Evolutionary conservation across 1,140 invertebrate genomes (phyloP), one percentile per base, ranked within the genome.

Genomic region (Drosophila albomicans): DNA sequence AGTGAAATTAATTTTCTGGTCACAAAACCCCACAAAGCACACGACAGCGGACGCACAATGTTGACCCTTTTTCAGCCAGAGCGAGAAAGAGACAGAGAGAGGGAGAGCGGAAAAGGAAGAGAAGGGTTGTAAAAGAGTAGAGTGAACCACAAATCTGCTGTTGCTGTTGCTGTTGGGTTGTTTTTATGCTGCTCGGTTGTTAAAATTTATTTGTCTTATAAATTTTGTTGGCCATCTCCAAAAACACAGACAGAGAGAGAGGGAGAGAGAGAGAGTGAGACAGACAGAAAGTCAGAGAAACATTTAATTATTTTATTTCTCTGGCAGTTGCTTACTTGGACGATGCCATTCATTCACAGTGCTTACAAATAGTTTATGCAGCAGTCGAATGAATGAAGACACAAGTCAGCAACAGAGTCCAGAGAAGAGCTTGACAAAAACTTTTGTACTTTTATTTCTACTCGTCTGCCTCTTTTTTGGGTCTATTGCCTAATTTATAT

Each of bases 121-220:
- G 32, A 16, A 10, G 35, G 35, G 35, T 8, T 3, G 54, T 8
- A 10, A 15, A 13, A 35, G 15, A 8, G 38, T 3, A 35, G 48
- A 4, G 20, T 48, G 43, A 56, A 63, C 65, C 71, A 74, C 64
- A 74, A 74, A 74, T 74, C 70, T 73, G 70, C 43, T 72, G 46
- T 70, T 49, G 70, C 41, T 72, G 46, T 69, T 48, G 48, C 32
- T 62, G 11, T 46, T 62, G 43, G 59, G 45, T 28, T 58, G 65
- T 57, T 58, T 71, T 64, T 64, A 46, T 56, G 51, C 69, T 66
- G 30, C 51, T 69, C 30, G 52, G 65, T 65, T 69, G 65, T 62
- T 75, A 57, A 69, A 75, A 68, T 75, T 75, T 75, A 75, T 75
- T 75, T 75, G 66, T 63, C 65, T 69, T 75, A 75, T 75, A 75